phyloP scores from a whole-genome alignment of 2,797 vertebrate genomes.

The Podargus strigoides region DNA sequence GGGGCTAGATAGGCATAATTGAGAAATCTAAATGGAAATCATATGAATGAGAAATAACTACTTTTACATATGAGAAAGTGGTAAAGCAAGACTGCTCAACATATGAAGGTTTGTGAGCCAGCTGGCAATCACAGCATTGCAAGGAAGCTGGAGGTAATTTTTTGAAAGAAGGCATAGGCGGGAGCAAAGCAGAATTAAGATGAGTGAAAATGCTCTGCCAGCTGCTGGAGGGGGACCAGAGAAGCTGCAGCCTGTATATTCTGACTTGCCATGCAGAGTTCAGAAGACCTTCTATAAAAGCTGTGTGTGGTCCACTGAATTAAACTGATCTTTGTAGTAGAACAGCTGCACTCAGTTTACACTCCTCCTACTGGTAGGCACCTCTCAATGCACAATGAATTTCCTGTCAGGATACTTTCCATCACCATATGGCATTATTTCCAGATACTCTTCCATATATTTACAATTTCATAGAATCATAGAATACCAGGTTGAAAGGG shows the following conservation, averaged over 20 bases:
- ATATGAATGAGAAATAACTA: not conserved
- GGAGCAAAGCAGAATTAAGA: not conserved
- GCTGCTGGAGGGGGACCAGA: not conserved
- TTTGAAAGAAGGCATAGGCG: not conserved
- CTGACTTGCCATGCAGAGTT: not conserved
- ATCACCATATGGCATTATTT: not conserved
- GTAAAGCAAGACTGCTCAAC: not conserved
- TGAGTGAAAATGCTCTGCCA: not conserved
- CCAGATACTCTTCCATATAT: not conserved
- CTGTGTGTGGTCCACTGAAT: not conserved
- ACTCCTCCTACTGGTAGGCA: not conserved
- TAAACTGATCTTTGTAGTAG: not conserved
- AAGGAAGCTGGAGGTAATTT: not conserved
- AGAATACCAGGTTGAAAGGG: too few relatives aligned
- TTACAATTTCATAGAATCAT: too few relatives aligned
- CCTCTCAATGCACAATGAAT: not conserved
- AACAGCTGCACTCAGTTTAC: not conserved
- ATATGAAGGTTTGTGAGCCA: not conserved
- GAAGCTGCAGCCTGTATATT: not conserved
- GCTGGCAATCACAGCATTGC: not conserved
- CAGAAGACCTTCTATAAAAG: not conserved
- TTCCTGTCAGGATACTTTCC: not conserved
- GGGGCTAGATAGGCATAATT: not conserved
- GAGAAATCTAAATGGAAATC: not conserved
- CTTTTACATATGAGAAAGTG: not conserved